Conservation (phyloP, 2,888 invertebrate genomes). For the Cyclophora albipunctata region DNA sequence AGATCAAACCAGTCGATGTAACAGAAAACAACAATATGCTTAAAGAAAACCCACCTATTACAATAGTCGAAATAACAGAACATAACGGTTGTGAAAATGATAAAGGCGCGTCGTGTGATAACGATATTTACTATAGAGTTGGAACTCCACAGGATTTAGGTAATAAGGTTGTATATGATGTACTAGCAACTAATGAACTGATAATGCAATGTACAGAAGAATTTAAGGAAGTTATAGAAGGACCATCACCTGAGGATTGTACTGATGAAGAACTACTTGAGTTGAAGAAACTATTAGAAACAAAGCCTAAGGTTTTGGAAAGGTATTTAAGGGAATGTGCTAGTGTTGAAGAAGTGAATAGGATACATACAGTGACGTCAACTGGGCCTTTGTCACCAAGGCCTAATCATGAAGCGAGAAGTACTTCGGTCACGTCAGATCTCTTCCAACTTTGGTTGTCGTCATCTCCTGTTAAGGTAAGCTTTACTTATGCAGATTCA, state of each 20-base stretch:
- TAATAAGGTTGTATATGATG: constrained; percentile 59
- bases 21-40: constrained; percentile 62
- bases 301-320: constrained; percentile 81
- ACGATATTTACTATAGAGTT: constrained; percentile 39
- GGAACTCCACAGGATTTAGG: constrained; percentile 57
- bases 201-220: constrained; percentile 52
- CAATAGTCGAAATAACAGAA: constrained; percentile 64
- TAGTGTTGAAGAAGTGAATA: constrained; percentile 77
- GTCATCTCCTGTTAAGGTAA: constrained; percentile 83
- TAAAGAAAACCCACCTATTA: constrained; percentile 66
- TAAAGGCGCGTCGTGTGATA: constrained; percentile 49
- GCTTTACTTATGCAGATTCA: constrained; percentile 19
- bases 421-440: constrained; percentile 88
- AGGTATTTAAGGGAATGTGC: constrained; percentile 87
- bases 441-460: constrained; percentile 90
- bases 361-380: constrained; percentile 75
- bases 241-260: constrained; percentile 56
- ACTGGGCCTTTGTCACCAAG: constrained; percentile 65
- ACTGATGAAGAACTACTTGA: constrained; percentile 61
- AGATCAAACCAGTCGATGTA: constrained; percentile 40
- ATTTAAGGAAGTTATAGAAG: constrained; percentile 57
- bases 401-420: constrained; percentile 71
- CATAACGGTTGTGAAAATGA: constrained; percentile 68
- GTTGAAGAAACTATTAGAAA: constrained; percentile 52
- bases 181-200: constrained; percentile 48